Base-by-base conservation (phyloP, 2,888 invertebrate species). In the Marronus borbonicus region DNA sequence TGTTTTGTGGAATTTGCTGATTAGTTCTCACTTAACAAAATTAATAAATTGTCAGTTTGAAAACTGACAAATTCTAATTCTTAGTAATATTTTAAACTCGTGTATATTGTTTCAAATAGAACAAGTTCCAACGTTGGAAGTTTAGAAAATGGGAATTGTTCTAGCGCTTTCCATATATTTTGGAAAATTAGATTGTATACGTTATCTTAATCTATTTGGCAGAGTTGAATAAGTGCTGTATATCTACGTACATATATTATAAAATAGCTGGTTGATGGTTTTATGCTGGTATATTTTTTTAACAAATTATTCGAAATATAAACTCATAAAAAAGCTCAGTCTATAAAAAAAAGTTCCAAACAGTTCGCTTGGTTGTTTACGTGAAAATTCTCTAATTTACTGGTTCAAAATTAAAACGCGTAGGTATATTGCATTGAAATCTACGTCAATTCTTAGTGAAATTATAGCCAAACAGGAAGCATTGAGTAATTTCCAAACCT, bases 381-480 rank as follows among this genome's bases (percentile, higher is more conserved):
- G 5, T 55, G 55, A 39, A 55, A 12, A 55, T 17, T 17, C n/a
- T 17, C 55, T 24, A 10, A 24, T 62, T 62, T 62, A 31, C n/a
- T 28, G 28, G 31, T 24, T 31, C 28, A 62, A 62, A 62, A 62
- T 62, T 55, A 55, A 62, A 62, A 62, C 24, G 28, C 62, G 62
- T 31, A 24, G 62, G 12, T 14, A 68, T 28, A 66, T 60, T 8
- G 49, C 52, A 75, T 14, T 10, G 36, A 68, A 50, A 80, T 74
- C 70, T 69, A 78, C 79, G 77, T 79, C 79, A 80, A 76, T 74
- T 68, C 49, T 74, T 64, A 78, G 10, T n/a, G 44, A 44, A 65
- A 44, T 12, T 20, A 14, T 28, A 28, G 10, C 28, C 12, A 62
- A 62, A 31, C 17, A 31, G 31, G 31, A 31, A 36, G n/a, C 17